phyloP scores from a whole-genome alignment of 2,113 vertebrate genomes.

The Phoenicopterus ruber region DNA sequence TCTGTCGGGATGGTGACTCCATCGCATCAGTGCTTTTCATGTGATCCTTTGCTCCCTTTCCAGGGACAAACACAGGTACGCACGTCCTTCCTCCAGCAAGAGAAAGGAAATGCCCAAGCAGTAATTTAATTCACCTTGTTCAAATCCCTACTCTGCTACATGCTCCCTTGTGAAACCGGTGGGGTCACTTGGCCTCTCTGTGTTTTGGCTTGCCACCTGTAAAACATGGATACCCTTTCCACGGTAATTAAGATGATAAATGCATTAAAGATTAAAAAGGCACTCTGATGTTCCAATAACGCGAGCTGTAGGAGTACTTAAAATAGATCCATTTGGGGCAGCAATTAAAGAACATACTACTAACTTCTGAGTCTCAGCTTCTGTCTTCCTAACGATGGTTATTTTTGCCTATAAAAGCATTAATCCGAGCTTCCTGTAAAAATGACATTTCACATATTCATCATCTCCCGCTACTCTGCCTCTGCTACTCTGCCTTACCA shows the following conservation, averaged over 20 bases:
- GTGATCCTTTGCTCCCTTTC: neutral
- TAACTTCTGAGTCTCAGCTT: neutral
- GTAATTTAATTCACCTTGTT: neutral
- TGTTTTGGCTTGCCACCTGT: neutral
- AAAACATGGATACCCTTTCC: neutral
- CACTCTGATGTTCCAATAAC: neutral
- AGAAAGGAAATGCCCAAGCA: neutral
- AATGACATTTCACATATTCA: conserved; percentile 30
- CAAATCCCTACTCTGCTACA: neutral
- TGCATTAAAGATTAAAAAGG: conserved; percentile 32
- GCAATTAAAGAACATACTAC: conserved; percentile 25
- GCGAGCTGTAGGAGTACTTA: neutral
- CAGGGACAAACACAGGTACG: neutral
- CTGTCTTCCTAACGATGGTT: conserved; percentile 25
- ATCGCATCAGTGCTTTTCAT: neutral
- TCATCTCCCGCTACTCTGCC: neutral
- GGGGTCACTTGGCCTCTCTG: neutral
- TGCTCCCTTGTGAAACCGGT: neutral
- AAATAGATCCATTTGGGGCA: conserved; percentile 41
- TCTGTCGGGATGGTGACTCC: neutral
- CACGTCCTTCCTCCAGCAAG: neutral
- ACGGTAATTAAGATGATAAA: conserved; percentile 28
- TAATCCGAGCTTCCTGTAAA: conserved; percentile 23
- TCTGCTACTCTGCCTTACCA: neutral
- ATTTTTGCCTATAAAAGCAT: conserved; percentile 38